Percentiles rank a stretch among this genome's conserved stretches.
Evolutionary conservation across 2,888 invertebrate species (phyloP).

Genomic region (Ophion ventricosus): DNA sequence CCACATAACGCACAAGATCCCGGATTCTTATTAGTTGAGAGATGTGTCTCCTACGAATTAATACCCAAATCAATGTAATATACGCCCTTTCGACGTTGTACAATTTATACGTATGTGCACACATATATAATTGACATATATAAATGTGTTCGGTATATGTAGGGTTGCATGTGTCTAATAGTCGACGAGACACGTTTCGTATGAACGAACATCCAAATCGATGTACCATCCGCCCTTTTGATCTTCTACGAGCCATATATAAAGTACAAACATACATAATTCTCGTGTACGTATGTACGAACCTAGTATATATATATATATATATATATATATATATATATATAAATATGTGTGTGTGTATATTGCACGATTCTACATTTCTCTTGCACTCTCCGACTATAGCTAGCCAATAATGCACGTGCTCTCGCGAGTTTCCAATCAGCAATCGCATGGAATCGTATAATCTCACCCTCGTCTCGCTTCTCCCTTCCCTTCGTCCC

Average conservation of each 20-base stretch:
- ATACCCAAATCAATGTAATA: background rate
- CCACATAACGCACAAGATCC: no score
- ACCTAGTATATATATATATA: no score
- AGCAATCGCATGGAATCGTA: slow-evolving; percentile 61
- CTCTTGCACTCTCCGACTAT: slow-evolving; percentile 35
- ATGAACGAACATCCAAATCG: background rate
- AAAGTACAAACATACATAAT: slow-evolving; percentile 3
- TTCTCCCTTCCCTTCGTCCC: background rate
- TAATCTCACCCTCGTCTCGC: slow-evolving; percentile 42
- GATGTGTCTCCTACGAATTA: background rate
- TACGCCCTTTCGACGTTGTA: background rate
- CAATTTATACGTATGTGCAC: no score
- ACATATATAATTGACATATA: no score
- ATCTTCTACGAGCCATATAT: background rate
- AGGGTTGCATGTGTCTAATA: no score
- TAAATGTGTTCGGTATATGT: no score
- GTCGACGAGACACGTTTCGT: background rate
- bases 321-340: no score
- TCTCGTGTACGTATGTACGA: slow-evolving; percentile 1
- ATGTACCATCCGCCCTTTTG: background rate
- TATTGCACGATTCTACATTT: slow-evolving; percentile 33
- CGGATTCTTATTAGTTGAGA: no score
- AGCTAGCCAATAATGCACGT: slow-evolving; percentile 50
- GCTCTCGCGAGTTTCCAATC: slow-evolving; percentile 60
- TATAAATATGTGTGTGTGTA: slow-evolving; percentile 20